Conservation (phyloP, 2,888 invertebrate species). For the Pogonocherus hispidulus region DNA sequence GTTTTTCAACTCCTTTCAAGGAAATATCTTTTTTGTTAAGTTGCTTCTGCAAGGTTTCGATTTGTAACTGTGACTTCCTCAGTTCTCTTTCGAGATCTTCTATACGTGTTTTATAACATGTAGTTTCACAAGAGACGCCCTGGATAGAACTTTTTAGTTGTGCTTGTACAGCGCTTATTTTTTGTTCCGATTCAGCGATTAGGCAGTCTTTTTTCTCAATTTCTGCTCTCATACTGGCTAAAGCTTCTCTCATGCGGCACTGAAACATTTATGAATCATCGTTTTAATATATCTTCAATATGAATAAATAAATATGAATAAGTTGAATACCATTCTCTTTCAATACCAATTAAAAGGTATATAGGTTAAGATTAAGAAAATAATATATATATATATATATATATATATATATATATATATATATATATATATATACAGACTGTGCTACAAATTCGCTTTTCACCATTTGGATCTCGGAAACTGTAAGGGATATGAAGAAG, state of each 20-base stretch:
- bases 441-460: no score
- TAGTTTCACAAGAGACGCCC: constrained; percentile 58
- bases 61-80: constrained; percentile 45
- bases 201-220: constrained; percentile 61
- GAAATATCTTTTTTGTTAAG: constrained; percentile 41
- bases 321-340: no score
- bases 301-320: no score
- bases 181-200: constrained; percentile 60
- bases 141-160: constrained; percentile 60
- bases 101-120: constrained; percentile 56
- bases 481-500: no score
- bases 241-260: constrained; percentile 40
- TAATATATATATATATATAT: no score
- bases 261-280: constrained; percentile 34
- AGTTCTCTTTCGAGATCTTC: constrained; percentile 52
- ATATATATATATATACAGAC: no score
- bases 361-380: no score
- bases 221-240: constrained; percentile 58
- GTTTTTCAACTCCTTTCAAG: constrained; percentile 30
- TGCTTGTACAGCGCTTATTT: constrained; percentile 59
- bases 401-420: no score
- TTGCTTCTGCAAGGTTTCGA: constrained; percentile 46
- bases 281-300: no score
- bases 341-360: no score
- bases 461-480: no score